Evolutionary conservation across 2,113 vertebrate species (phyloP).

Genomic region (Coptodon rendalli): DNA sequence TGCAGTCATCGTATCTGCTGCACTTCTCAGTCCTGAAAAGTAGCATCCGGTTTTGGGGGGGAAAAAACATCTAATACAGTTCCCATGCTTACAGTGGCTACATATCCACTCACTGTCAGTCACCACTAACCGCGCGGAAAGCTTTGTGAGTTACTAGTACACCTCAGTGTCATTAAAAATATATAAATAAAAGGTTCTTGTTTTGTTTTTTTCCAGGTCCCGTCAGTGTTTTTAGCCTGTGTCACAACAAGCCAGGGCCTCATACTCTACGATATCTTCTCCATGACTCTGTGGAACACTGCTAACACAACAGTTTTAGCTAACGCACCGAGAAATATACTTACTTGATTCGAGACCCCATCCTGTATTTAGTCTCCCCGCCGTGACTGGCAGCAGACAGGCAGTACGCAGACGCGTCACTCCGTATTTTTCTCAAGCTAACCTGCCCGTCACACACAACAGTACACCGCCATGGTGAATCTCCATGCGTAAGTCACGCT

Average conservation of each 20-base stretch:
- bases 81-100: not conserved
- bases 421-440: slow-evolving; percentile 37
- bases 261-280: not conserved
- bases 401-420: slow-evolving; percentile 30
- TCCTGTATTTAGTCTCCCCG: slow-evolving; percentile 24
- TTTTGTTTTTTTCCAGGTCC: not conserved
- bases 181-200: not conserved
- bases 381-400: not conserved
- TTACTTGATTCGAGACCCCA: slow-evolving; percentile 77
- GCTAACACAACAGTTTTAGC: not conserved
- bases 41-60: not conserved
- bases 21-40: not conserved
- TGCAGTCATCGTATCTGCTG: not conserved
- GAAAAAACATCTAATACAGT: not conserved
- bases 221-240: slow-evolving; percentile 1
- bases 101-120: not conserved
- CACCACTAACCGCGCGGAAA: not conserved
- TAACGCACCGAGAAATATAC: not conserved
- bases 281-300: not conserved
- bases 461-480: slow-evolving; percentile 55
- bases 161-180: not conserved
- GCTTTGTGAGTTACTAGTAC: not conserved
- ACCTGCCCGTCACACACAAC: slow-evolving; percentile 50
- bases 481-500: slow-evolving; percentile 42
- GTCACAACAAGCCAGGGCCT: slow-evolving; percentile 69